Conservation (phyloP, 2,113 vertebrate species). For the Isurus oxyrinchus region DNA sequence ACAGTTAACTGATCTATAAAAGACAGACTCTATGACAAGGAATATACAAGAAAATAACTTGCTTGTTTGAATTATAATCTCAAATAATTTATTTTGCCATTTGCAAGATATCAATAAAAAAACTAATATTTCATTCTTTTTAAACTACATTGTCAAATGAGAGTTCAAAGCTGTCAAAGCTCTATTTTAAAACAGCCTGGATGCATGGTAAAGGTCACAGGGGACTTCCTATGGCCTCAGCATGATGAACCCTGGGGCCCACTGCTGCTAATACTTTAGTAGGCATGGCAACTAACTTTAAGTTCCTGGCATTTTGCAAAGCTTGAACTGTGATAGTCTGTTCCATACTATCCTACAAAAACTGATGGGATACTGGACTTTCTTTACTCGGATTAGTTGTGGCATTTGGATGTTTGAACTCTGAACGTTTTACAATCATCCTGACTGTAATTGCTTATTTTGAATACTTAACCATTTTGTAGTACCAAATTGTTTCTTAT, state of each 20-base stretch:
- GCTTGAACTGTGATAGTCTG: constrained; percentile 23
- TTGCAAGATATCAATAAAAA: constrained; percentile 14
- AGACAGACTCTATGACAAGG: neutral
- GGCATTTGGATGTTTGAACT: constrained; percentile 24
- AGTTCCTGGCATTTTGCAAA: constrained; percentile 20
- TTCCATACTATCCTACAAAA: neutral
- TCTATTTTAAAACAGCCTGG: constrained; percentile 20
- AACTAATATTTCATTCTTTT: constrained; percentile 17
- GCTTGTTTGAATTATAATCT: neutral
- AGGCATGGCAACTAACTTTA: constrained; percentile 33
- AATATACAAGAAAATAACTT: neutral
- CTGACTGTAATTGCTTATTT: constrained; percentile 12
- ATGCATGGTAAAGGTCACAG: constrained; percentile 17
- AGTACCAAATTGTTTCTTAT: neutral
- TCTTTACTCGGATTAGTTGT: constrained; percentile 6
- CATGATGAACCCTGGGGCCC: constrained; percentile 30
- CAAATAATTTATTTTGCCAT: constrained; percentile 12
- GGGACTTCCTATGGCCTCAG: constrained; percentile 16
- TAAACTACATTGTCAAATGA: neutral
- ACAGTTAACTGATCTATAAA: neutral
- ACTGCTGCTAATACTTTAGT: constrained; percentile 27
- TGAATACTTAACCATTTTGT: neutral
- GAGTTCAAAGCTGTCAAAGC: constrained; percentile 26
- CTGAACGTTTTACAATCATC: constrained; percentile 7
- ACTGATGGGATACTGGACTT: neutral